These are phyloP conservation scores for Urophycis tenuis DNA, from an alignment of 2,797 vertebrate genomes.

Conservation along the genomic window DNA sequence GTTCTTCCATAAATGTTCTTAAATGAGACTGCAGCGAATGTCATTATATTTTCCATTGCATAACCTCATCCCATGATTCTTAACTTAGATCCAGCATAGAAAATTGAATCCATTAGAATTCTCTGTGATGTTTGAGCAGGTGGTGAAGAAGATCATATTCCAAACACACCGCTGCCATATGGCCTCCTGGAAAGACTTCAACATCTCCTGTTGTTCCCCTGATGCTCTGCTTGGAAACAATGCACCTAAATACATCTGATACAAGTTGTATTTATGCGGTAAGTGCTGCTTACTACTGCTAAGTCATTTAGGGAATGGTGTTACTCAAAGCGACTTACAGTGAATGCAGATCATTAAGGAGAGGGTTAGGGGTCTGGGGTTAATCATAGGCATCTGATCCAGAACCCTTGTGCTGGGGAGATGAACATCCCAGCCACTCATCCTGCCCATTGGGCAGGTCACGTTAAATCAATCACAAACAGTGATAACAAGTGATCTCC, in stretches of 20 bases:
- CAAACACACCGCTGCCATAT: background rate
- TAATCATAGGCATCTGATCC: background rate
- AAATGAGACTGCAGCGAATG: background rate
- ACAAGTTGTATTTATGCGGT: background rate
- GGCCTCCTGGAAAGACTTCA: background rate
- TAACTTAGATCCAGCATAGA: background rate
- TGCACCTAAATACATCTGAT: background rate
- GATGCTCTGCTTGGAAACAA: background rate
- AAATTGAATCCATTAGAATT: background rate
- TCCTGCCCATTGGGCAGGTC: background rate
- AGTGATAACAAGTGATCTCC: background rate
- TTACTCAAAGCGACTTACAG: too few species aligned
- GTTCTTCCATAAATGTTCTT: background rate
- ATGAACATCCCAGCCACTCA: background rate
- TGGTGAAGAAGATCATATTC: conserved; percentile 1
- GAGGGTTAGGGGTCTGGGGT: background rate
- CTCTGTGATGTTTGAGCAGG: background rate
- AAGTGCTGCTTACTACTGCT: too few species aligned
- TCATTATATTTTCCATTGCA: background rate
- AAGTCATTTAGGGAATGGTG: background rate
- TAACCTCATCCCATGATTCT: background rate
- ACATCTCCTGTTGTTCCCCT: background rate
- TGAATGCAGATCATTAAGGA: background rate
- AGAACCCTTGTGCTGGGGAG: background rate
- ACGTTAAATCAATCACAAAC: background rate